phyloP scores from a whole-genome alignment of 1,140 invertebrate species.

The Meloidogyne exigua region DNA sequence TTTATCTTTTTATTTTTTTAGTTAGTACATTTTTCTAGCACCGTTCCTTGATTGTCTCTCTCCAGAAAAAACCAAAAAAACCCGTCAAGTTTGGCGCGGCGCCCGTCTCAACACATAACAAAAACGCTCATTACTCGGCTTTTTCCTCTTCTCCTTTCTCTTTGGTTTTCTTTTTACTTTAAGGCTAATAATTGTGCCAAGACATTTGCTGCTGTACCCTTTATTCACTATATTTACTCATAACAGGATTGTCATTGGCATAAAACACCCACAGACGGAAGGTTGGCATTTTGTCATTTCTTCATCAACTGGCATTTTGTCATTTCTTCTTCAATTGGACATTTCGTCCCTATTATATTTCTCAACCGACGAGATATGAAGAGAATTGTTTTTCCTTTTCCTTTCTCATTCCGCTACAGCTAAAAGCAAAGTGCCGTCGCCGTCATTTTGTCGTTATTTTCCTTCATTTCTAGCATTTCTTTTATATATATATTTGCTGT shows the following conservation, averaged over 20 bases:
- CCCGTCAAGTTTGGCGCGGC: background rate
- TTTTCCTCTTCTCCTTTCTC: slow-evolving; percentile 3
- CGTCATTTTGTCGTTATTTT: slow-evolving; percentile 1
- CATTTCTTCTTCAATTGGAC: background rate
- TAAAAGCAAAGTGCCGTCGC: background rate
- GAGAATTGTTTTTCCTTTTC: background rate
- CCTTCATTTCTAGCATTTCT: background rate
- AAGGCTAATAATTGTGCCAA: background rate
- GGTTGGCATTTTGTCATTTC: background rate
- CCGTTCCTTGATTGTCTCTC: background rate
- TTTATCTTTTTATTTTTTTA: background rate
- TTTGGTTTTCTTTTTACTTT: background rate
- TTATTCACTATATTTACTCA: background rate
- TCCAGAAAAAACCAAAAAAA: background rate
- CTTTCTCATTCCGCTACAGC: background rate
- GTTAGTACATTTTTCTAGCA: background rate
- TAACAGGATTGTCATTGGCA: background rate
- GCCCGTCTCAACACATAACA: background rate
- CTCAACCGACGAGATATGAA: background rate
- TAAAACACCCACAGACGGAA: too few species aligned
- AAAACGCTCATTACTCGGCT: background rate
- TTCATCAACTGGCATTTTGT: background rate
- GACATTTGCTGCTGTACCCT: background rate
- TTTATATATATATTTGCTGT: background rate
- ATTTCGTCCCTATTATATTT: background rate